Conservation (phyloP, 2,113 vertebrate species). For the Trogon melanurus region DNA sequence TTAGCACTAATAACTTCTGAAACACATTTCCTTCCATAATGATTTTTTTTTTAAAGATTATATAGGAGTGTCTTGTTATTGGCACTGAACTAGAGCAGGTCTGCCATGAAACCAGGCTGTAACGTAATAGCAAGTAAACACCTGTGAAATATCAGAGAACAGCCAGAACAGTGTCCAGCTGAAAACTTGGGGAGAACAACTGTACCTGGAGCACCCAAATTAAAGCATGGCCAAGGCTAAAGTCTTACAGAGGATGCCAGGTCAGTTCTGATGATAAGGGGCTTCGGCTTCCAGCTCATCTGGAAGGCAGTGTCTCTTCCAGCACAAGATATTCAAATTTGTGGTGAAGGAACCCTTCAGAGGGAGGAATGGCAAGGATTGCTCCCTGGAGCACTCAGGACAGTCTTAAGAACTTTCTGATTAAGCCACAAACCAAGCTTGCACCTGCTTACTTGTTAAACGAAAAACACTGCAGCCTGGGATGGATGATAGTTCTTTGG, state of each 20-base stretch:
- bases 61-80: neutral
- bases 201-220: neutral
- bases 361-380: neutral
- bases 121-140: neutral
- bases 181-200: neutral
- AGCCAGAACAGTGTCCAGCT: neutral
- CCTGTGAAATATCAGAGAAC: neutral
- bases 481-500: neutral
- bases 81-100: neutral
- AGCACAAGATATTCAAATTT: neutral
- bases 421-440: neutral
- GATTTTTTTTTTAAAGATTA: neutral
- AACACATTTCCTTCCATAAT: neutral
- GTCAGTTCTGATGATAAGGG: neutral
- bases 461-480: neutral
- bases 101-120: neutral
- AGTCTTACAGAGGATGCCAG: neutral
- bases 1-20: neutral
- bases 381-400: fast-evolving
- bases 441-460: neutral
- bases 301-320: neutral
- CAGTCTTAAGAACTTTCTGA: neutral
- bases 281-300: neutral
- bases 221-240: neutral
- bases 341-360: neutral